Evolutionary conservation across 2,888 invertebrate species (phyloP).

Genomic region (Drosophila rellima): DNA sequence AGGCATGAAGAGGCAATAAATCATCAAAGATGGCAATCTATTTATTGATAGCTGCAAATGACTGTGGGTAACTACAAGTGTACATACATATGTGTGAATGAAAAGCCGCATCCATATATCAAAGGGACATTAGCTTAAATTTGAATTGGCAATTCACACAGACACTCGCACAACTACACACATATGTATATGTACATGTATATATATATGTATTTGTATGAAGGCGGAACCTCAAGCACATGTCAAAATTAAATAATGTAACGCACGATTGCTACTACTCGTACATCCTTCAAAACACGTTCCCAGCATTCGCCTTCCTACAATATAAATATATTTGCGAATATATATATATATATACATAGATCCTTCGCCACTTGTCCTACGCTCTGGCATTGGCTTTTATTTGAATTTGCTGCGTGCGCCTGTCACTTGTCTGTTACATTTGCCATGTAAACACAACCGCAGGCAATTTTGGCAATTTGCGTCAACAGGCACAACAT

Average conservation of each 20-base stretch:
- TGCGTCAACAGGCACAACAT: constrained; percentile 77
- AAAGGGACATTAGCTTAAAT: constrained; percentile 71
- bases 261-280: constrained; percentile 72
- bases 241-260: constrained; percentile 82
- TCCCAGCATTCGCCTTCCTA: background rate
- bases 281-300: background rate
- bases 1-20: constrained; percentile 60
- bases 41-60: constrained; percentile 66
- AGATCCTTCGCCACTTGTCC: constrained; percentile 24
- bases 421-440: constrained; percentile 82
- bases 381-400: constrained; percentile 71
- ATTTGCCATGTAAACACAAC: constrained; percentile 81
- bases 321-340: no score
- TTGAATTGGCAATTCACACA: constrained; percentile 67
- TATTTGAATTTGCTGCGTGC: constrained; percentile 82
- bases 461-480: constrained; percentile 82
- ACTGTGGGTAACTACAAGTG: constrained; percentile 31
- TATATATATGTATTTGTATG: constrained; percentile 35
- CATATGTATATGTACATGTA: constrained; percentile 5
- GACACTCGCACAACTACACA: constrained; percentile 20
- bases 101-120: constrained; percentile 62
- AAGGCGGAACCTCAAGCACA: constrained; percentile 78
- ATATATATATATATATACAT: constrained; percentile 2
- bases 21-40: constrained; percentile 63
- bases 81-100: constrained; percentile 12